These are phyloP conservation scores for Trisateles emortualis DNA, from an alignment of 2,888 invertebrate species.

Conservation along the genomic window DNA sequence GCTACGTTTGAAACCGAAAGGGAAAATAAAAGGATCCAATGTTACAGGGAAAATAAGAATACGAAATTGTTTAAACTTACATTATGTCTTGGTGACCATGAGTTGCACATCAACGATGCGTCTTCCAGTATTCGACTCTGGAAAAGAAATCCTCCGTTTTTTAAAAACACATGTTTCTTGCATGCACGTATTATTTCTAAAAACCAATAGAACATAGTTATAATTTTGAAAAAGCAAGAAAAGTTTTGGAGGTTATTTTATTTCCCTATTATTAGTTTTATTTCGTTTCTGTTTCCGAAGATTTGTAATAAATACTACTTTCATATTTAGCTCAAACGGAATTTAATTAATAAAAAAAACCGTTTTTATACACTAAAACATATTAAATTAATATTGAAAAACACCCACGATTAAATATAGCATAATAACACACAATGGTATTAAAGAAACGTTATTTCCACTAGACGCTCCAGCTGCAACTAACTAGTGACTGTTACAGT, in stretches of 20 bases:
- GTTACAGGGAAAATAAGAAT: neutral
- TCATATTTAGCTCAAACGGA: no score
- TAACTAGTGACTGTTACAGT: no score
- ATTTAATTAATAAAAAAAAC: no score
- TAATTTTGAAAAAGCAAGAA: neutral
- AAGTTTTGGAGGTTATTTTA: neutral
- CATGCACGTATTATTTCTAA: constrained; percentile 46
- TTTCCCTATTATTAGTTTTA: no score
- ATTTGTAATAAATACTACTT: no score
- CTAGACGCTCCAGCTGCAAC: no score
- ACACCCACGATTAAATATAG: no score
- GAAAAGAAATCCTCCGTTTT: constrained; percentile 78
- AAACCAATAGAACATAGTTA: constrained; percentile 10
- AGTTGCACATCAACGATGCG: constrained; percentile 96
- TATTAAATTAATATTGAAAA: no score
- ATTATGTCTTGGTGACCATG: constrained; percentile 96
- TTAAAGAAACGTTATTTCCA: no score
- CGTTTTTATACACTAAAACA: no score
- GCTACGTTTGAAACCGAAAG: constrained; percentile 19
- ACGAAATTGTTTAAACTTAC: constrained; percentile 87
- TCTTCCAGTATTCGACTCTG: constrained; percentile 97
- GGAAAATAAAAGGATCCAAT: neutral
- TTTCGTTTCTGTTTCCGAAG: no score
- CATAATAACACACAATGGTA: no score
- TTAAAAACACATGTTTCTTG: constrained; percentile 50